Base-by-base conservation (phyloP, 2,113 vertebrate species). In the Pionites leucogaster region DNA sequence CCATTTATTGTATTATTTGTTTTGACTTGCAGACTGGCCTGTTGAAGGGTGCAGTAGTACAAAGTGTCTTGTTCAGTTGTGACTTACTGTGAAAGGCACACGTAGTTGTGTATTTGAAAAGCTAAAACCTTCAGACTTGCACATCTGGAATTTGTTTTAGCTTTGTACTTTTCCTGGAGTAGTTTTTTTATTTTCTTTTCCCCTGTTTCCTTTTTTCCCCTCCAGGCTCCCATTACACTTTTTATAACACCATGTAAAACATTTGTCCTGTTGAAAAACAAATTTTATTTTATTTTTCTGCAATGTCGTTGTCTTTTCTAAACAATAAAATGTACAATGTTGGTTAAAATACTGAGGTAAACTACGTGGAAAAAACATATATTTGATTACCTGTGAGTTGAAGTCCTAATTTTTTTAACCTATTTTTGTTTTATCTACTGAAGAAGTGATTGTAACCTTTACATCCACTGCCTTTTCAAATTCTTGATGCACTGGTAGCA, bases 231-330 rank as follows among this genome's bases (percentile, higher is more conserved):
- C 52, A 9, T 86, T 60, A 85, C 22, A 37, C 82, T 92, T 97
- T 95, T 96, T 95, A 85, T 96, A 92, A 57, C 37, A 46, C 53
- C 68, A 4, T 94, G 74, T 96, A 78, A 95, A 91, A 94, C 60
- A 24, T 63, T 63, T 33, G 55, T 94, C 52, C 70, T 57, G 64
- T 92, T 92, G n/a, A 94, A 92, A 92, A 78, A 44, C n/a, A 69
- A 81, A 84, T 87, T 77, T 93, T 69, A 84, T 92, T 95, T 97
- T 93, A 92, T 94, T 97, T 95, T 94, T 95, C 46, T 91, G 70
- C 74, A 46, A 14, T 94, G 82, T 68, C 1, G 8, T 79, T 19
- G 37, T 84, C 52, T 96, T 96, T 95, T 96, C 52, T 86, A 86
- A 95, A 88, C 65, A 96, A 93, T 93, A 39, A 93, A 87, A 41